phyloP scores from a whole-genome alignment of 2,888 invertebrate genomes.

The Torymus aiolomorphi region DNA sequence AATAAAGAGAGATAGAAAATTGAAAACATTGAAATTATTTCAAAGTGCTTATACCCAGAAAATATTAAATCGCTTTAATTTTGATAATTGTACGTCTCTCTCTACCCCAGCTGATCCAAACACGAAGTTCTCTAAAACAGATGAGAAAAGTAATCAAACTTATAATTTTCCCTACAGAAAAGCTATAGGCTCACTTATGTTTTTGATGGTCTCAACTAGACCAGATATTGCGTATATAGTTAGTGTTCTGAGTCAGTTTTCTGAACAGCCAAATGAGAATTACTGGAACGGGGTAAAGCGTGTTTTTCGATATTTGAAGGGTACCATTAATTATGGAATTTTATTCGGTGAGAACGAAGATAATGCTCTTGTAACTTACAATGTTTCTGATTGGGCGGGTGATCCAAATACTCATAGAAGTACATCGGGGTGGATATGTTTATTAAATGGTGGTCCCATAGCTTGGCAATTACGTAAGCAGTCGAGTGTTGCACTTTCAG shows the following conservation, averaged over 20 bases:
- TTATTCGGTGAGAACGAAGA: not conserved
- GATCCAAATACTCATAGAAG: conserved; percentile 36
- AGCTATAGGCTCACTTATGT: conserved; percentile 47
- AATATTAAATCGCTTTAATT: conserved; percentile 50
- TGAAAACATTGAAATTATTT: conserved; percentile 42
- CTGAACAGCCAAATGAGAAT: conserved; percentile 6
- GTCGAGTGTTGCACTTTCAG: conserved; percentile 30
- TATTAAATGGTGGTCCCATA: conserved; percentile 27
- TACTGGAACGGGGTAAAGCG: conserved; percentile 39
- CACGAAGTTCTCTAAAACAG: conserved; percentile 9
- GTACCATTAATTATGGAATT: conserved; percentile 32
- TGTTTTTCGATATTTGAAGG: conserved; percentile 37
- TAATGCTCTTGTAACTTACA: conserved; percentile 18
- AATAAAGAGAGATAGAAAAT: conserved; percentile 37
- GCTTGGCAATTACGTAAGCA: conserved; percentile 51
- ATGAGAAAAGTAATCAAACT: not conserved
- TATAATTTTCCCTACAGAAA: conserved; percentile 38
- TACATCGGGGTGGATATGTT: conserved; percentile 46
- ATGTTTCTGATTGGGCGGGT: conserved; percentile 41
- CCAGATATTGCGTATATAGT: conserved; percentile 41
- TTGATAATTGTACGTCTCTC: conserved; percentile 44
- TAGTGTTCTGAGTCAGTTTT: conserved; percentile 35
- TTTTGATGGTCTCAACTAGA: conserved; percentile 39
- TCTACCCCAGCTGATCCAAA: conserved; percentile 52
- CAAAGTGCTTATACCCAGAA: conserved; percentile 49